These are phyloP conservation scores for Eumacrocentrus americanus DNA, from an alignment of 2,888 invertebrate genomes.

Conservation along the genomic window DNA sequence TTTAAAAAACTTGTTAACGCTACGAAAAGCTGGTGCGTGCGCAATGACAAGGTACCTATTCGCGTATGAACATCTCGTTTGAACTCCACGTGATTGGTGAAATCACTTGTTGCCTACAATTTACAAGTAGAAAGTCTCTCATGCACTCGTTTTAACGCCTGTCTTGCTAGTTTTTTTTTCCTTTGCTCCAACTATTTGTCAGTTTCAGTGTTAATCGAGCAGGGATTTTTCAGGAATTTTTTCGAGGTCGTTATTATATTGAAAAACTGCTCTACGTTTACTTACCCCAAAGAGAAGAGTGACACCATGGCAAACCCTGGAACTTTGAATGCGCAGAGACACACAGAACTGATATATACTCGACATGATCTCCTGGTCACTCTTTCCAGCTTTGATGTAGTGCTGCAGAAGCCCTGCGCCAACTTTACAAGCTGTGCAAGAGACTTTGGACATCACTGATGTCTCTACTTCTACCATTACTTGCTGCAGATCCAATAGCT, in stretches of 20 bases:
- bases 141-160: slow-evolving; percentile 29
- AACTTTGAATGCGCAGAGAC: slow-evolving; percentile 84
- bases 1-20: neutral
- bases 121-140: slow-evolving; percentile 40
- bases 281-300: slow-evolving; percentile 82
- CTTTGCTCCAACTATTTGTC: neutral
- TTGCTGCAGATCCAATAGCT: slow-evolving; percentile 82
- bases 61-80: slow-evolving; percentile 8
- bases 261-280: too few relatives aligned
- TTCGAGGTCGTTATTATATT: too few relatives aligned
- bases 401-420: slow-evolving; percentile 85
- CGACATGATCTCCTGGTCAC: slow-evolving; percentile 82
- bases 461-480: slow-evolving; percentile 87
- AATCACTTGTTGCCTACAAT: slow-evolving; percentile 36
- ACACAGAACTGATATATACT: slow-evolving; percentile 87
- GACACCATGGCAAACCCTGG: slow-evolving; percentile 88
- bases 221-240: too few relatives aligned
- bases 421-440: slow-evolving; percentile 87
- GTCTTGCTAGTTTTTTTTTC: slow-evolving; percentile 25
- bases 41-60: neutral
- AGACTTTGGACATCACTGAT: slow-evolving; percentile 89
- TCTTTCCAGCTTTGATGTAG: slow-evolving; percentile 84
- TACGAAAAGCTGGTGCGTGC: neutral
- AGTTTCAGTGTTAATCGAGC: slow-evolving; percentile 29
- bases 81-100: slow-evolving; percentile 37